These are phyloP conservation scores for Hoplias malabaricus DNA, from an alignment of 2,113 vertebrate genomes.

Conservation along the genomic window DNA sequence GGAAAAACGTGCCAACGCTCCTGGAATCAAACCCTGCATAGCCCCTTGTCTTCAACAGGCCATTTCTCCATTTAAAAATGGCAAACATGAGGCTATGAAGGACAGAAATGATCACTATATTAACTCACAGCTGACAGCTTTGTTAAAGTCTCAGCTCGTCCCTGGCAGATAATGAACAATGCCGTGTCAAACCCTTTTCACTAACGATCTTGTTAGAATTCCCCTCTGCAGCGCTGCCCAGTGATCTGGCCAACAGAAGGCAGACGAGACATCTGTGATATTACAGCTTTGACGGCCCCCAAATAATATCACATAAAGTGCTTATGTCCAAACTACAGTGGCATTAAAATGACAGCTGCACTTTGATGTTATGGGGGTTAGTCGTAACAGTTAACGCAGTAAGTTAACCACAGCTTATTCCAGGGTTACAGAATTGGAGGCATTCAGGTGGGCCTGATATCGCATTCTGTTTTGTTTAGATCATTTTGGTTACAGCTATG, in stretches of 20 bases:
- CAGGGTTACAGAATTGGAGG: constrained; percentile 45
- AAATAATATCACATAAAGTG: constrained; percentile 51
- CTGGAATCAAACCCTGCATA: background rate
- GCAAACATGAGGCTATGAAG: constrained; percentile 58
- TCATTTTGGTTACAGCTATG: background rate
- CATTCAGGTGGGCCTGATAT: constrained; percentile 27
- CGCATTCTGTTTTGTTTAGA: background rate
- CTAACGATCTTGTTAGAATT: constrained; percentile 70
- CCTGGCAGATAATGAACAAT: constrained; percentile 70
- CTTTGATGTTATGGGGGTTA: constrained; percentile 56
- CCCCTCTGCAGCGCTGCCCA: constrained; percentile 56
- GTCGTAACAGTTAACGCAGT: constrained; percentile 46
- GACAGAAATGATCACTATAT: constrained; percentile 64
- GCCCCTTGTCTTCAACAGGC: constrained; percentile 1
- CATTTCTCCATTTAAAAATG: constrained; percentile 34
- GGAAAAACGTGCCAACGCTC: background rate
- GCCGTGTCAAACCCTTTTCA: constrained; percentile 29
- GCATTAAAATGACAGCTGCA: constrained; percentile 67
- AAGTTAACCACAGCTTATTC: constrained; percentile 58
- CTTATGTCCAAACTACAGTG: constrained; percentile 43
- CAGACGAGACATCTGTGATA: constrained; percentile 42
- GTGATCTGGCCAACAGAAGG: constrained; percentile 62
- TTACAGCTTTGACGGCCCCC: constrained; percentile 34
- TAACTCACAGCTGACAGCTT: constrained; percentile 64
- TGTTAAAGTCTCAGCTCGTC: constrained; percentile 69